These are phyloP conservation scores for Ranitomeya imitator DNA, from an alignment of 2,113 vertebrate genomes.

Conservation along the genomic window DNA sequence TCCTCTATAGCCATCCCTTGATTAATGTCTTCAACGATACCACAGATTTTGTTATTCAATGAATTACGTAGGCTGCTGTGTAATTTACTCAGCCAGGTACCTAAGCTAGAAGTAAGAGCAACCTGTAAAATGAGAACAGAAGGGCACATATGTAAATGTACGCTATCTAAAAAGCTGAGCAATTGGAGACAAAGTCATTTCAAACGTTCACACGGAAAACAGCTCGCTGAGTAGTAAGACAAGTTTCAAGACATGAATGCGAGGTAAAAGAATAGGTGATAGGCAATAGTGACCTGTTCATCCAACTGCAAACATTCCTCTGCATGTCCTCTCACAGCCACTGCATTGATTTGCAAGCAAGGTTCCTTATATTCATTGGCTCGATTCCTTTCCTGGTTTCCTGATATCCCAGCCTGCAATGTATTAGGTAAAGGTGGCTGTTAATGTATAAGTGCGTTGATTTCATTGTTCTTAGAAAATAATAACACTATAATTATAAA, in stretches of 20 bases:
- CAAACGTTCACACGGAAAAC: too few species aligned
- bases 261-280: neutral
- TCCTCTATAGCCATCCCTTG: conserved; percentile 53
- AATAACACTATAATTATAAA: too few species aligned
- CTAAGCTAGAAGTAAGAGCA: conserved; percentile 40
- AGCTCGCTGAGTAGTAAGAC: neutral
- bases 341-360: conserved; percentile 21
- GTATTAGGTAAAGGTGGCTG: neutral
- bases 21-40: conserved; percentile 47
- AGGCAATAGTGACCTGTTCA: conserved; percentile 48
- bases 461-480: too few species aligned
- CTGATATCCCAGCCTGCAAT: conserved; percentile 38
- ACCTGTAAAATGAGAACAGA: conserved; percentile 30
- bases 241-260: neutral
- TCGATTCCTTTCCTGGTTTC: conserved; percentile 20
- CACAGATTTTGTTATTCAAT: conserved; percentile 35
- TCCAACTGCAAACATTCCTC: conserved; percentile 46
- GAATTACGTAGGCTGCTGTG: conserved; percentile 32
- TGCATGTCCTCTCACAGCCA: conserved; percentile 45
- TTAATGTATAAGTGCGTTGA: neutral
- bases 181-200: neutral
- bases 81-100: conserved; percentile 51
- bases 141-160: neutral
- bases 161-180: neutral
- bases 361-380: conserved; percentile 9